A percentile compares a stretch with the other conserved stretches of the same genome.
Evolutionary conservation across 2,113 vertebrate species (phyloP).

Genomic region (Callithrix jacchus): DNA sequence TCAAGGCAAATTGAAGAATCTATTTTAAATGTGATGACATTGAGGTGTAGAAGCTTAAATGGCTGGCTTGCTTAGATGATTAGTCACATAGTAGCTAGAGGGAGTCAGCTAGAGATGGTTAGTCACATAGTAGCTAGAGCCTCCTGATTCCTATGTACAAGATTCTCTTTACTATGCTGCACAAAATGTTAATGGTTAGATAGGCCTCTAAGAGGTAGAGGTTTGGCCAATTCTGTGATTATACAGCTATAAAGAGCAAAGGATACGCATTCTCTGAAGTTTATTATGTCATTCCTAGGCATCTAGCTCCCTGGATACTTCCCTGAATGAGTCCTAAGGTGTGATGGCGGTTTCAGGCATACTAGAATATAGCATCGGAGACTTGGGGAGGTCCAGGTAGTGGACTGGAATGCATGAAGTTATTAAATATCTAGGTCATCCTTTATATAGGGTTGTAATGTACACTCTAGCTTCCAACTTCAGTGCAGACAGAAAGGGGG

Average conservation of each 20-base stretch:
- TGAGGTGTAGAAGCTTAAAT: not conserved
- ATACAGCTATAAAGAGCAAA: not conserved
- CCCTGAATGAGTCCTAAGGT: constrained; percentile 66
- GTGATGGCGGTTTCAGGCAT: constrained; percentile 67
- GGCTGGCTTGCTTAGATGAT: not conserved
- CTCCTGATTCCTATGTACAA: not conserved
- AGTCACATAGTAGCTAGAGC: too few relatives aligned
- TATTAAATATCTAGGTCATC: constrained; percentile 80
- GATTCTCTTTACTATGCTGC: not conserved
- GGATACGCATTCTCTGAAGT: not conserved
- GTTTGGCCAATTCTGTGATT: constrained; percentile 36
- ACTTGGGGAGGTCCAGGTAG: constrained; percentile 76
- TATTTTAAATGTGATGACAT: not conserved
- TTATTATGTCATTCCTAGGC: constrained; percentile 45
- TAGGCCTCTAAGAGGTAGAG: not conserved
- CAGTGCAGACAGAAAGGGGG: constrained; percentile 80
- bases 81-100: not conserved
- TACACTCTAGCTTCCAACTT: constrained; percentile 80
- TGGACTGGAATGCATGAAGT: constrained; percentile 72
- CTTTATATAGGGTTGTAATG: constrained; percentile 74
- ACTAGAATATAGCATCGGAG: constrained; percentile 74
- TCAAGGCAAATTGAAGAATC: not conserved
- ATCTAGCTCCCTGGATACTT: constrained; percentile 37
- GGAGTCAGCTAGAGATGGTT: too few relatives aligned
- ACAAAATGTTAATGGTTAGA: constrained; percentile 40